These are phyloP conservation scores for Plusia festucae DNA, from an alignment of 2,888 invertebrate species.

Conservation along the genomic window DNA sequence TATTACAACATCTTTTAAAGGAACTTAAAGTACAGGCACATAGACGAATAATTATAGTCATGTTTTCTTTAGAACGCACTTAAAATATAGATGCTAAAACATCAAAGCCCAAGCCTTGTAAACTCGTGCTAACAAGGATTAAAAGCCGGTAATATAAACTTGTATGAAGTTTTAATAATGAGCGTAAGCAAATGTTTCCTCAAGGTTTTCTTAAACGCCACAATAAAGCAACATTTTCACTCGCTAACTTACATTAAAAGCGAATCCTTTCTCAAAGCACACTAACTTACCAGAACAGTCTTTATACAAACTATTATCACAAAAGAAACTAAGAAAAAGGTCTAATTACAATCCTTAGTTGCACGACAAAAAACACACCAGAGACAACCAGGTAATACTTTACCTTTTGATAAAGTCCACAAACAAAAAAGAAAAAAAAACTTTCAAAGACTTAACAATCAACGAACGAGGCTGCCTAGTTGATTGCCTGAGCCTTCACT, in stretches of 20 bases:
- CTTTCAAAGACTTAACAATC: conserved; percentile 62
- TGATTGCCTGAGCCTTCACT: conserved; percentile 65
- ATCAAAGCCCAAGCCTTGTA: background rate
- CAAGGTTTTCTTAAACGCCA: background rate
- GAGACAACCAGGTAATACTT: conserved; percentile 55
- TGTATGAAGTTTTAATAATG: conserved; percentile 4
- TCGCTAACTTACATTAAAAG: background rate
- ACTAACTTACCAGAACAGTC: conserved; percentile 22
- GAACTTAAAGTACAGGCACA: background rate
- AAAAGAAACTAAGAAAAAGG: conserved; percentile 41
- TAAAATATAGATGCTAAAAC: background rate
- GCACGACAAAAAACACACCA: conserved; percentile 40
- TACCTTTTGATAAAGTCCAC: conserved; percentile 53
- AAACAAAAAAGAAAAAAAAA: conserved; percentile 50
- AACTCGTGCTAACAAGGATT: background rate
- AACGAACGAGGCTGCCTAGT: conserved; percentile 58
- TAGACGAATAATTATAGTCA: background rate
- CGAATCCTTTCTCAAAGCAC: conserved; percentile 5
- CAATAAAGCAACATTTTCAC: conserved; percentile 1
- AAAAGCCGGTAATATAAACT: background rate
- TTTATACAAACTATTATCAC: conserved; percentile 42
- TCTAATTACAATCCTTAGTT: conserved; percentile 53
- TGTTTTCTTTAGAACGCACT: background rate
- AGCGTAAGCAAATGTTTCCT: background rate
- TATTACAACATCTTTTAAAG: background rate